Evolutionary conservation across 2,113 vertebrate genomes (phyloP).

Genomic region (Pluvialis apricaria): DNA sequence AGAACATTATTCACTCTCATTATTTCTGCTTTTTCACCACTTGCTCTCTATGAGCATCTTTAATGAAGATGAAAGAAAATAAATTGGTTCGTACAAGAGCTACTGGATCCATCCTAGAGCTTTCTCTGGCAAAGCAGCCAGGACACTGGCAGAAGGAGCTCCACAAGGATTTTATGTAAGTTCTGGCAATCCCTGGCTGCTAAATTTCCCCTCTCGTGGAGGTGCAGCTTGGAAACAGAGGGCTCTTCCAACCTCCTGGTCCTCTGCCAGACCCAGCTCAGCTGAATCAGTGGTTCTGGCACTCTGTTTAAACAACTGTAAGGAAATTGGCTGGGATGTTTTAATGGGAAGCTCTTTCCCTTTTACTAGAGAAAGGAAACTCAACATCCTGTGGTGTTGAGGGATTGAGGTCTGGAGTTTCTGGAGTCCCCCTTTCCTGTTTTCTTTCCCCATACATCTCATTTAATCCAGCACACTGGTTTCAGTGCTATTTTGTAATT

Average conservation of each 20-base stretch:
- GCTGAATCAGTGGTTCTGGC: background rate
- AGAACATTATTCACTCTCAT: background rate
- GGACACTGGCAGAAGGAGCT: background rate
- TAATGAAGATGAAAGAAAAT: background rate
- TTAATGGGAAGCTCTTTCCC: background rate
- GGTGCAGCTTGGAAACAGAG: background rate
- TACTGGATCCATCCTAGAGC: background rate
- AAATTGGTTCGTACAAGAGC: background rate
- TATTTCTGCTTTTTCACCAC: background rate
- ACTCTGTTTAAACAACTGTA: background rate
- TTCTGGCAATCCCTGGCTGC: background rate
- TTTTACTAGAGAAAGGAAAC: background rate
- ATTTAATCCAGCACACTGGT: background rate
- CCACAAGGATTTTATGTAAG: background rate
- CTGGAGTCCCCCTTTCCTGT: background rate
- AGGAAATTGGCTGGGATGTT: background rate
- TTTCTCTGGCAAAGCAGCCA: background rate
- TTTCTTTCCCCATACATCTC: background rate
- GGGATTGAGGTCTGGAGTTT: background rate
- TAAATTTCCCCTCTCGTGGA: background rate
- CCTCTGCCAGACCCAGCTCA: background rate
- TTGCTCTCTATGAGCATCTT: background rate
- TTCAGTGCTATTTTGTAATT: background rate
- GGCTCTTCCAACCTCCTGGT: background rate
- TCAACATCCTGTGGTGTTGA: fast-evolving